Percentiles rank a stretch among this genome's conserved stretches.
These are phyloP conservation scores for Vulpes lagopus DNA, from an alignment of 2,113 vertebrate genomes.

Conservation along the genomic window DNA sequence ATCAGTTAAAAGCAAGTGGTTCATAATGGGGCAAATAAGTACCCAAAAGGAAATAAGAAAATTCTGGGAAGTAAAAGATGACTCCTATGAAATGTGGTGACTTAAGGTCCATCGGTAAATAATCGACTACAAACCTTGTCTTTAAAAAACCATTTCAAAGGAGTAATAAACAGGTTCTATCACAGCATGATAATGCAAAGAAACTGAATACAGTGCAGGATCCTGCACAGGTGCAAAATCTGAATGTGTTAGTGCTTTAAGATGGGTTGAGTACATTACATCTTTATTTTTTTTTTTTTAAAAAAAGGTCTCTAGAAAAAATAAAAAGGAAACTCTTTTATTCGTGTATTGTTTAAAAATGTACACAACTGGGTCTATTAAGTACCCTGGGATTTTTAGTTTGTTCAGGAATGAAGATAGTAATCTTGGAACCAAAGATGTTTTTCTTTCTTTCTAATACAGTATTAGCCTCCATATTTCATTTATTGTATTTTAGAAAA, in stretches of 20 bases:
- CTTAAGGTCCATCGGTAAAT: constrained; percentile 44
- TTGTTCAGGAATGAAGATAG: constrained; percentile 71
- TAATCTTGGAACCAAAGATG: constrained; percentile 31
- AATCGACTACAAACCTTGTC: constrained; percentile 59
- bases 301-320: constrained; percentile 20
- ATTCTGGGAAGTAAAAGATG: constrained; percentile 74
- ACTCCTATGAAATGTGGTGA: neutral
- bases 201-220: neutral
- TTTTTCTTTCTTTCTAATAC: constrained; percentile 65
- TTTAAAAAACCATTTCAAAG: constrained; percentile 62
- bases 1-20: constrained; percentile 30
- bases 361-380: constrained; percentile 42
- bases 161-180: neutral
- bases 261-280: neutral
- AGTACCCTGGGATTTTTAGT: constrained; percentile 62
- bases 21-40: constrained; percentile 45
- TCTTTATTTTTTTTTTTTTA: constrained; percentile 3
- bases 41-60: constrained; percentile 36
- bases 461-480: constrained; percentile 24
- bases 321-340: constrained; percentile 40
- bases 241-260: neutral
- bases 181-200: constrained; percentile 30
- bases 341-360: constrained; percentile 38
- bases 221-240: neutral
- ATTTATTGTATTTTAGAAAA: constrained; percentile 74